phyloP scores from a whole-genome alignment of 2,888 invertebrate genomes.

The Orchesellides sinensis region DNA sequence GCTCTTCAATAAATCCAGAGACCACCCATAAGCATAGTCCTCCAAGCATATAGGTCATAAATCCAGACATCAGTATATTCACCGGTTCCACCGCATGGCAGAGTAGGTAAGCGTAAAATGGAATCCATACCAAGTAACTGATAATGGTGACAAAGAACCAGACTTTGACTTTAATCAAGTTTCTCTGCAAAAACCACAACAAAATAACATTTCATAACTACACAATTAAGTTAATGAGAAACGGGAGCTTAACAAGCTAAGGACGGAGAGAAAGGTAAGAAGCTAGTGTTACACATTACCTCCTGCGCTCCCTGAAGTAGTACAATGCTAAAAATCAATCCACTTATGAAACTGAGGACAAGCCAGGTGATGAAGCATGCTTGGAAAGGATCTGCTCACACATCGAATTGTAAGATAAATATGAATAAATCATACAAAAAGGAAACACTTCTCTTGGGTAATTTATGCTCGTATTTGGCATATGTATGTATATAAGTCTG shows the following conservation, averaged over 20 bases:
- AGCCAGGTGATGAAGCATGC: constrained; percentile 57
- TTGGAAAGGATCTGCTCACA: constrained; percentile 42
- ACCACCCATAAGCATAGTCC: constrained; percentile 62
- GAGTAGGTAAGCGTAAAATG: constrained; percentile 60
- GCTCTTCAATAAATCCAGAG: constrained; percentile 65
- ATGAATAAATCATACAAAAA: no score
- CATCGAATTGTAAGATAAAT: no score
- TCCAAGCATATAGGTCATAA: constrained; percentile 62
- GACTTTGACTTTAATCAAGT: constrained; percentile 60
- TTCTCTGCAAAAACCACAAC: constrained; percentile 45
- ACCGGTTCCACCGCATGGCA: constrained; percentile 56
- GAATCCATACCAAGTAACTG: constrained; percentile 64
- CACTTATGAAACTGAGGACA: constrained; percentile 51
- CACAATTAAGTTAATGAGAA: neutral
- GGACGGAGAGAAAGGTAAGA: no score
- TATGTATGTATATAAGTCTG: neutral
- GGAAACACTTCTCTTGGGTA: neutral
- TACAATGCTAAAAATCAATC: constrained; percentile 58
- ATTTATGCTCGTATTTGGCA: neutral
- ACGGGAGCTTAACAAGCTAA: no score
- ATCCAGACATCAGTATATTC: constrained; percentile 40
- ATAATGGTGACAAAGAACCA: constrained; percentile 62
- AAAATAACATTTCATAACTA: neutral
- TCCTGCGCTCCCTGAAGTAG: constrained; percentile 67
- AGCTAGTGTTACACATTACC: no score